Evolutionary conservation across 2,888 invertebrate species (phyloP), one percentile per base, ranked within the genome.

Genomic region (Trichopoda pennipes): DNA sequence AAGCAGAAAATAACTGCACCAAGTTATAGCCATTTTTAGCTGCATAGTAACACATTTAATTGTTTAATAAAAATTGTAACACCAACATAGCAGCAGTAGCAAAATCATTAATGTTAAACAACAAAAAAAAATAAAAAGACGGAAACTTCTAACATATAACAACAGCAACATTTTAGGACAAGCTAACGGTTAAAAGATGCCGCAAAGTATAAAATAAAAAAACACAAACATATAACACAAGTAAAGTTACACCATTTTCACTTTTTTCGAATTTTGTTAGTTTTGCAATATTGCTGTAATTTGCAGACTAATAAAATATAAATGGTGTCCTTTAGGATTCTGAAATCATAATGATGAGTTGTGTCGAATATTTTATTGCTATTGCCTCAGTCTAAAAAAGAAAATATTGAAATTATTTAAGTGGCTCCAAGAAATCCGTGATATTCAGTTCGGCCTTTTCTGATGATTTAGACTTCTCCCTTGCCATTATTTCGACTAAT

Each of bases 81-180:
- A 76, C 17, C 49, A 77, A 44, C 32, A 28, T 4, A 70, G 17
- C 68, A 68, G 55, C 58, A 76, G 19, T 72, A 73, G 58, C 53
- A 81, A 47, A 51, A 84, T 83, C 80, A 89, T 88, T 89, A 89
- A 89, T 89, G 90, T 89, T 88, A 89, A 87, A 73, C 73, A 77
- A 80, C 69, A 83, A 73, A 53, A 70, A 79, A 63, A 56, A 19
- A 66, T 44, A n/a, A n/a, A n/a, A n/a, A n/a, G n/a, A n/a, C n/a
- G n/a, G n/a, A n/a, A n/a, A n/a, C n/a, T n/a, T n/a, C n/a, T n/a
- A n/a, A n/a, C n/a, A n/a, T n/a, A 58, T 21, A 51, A 38, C 14
- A 51, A 49, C 56, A 79, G 64, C 58, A 81, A 72, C 66, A 82
- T 82, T 82, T 82, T 82, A 79, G 81, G 69, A 61, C 38, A 53